Base-by-base conservation (phyloP, 1,140 invertebrate species). In the Scaptomyza montana region DNA sequence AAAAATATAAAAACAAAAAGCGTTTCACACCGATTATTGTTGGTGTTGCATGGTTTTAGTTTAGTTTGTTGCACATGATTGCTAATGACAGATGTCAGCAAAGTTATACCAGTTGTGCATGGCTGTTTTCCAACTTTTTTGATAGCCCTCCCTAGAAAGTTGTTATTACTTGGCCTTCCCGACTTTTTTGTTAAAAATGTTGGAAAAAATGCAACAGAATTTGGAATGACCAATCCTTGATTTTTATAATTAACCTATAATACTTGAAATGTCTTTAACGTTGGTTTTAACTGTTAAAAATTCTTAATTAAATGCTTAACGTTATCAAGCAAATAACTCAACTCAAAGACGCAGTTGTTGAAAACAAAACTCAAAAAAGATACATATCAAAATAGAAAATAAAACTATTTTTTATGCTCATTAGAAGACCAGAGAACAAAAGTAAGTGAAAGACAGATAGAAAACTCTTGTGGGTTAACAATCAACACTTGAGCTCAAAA, bases 361-460 rank as follows among this genome's bases (percentile, higher is more conserved):
- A 89, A 87, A 87, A 72, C 64, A 47, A 66, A 43, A 36, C 33
- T 36, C 19, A 19, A 2, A 56, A 25, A 1, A 81, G 82, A 87
- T 87, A 69, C 78, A 77, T 87, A 87, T 89, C 82, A 62, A 70
- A 74, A 33, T 43, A 53, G 9, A n/a, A 73, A 33, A 41, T 30
- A n/a, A 60, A 46, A 81, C 81, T 84, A 89, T 77, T 84, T 86
- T 86, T 82, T 76, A 78, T 89, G 84, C 82, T 86, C 82, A 87
- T 86, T 86, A 86, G 63, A 41, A 67, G 46, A 30, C 4, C 28
- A 30, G 61, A 56, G 4, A 10, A 43, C 30, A 28, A 2, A 1
- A 33, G 7, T 21, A 13, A n/a, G 7, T 3, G 50, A 69, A 49
- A 43, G 43, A 55, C 13, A 39, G 30, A 25, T 25, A 25, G 21